phyloP scores from a whole-genome alignment of 2,797 vertebrate species.

The Amblyopsis hoosieri region DNA sequence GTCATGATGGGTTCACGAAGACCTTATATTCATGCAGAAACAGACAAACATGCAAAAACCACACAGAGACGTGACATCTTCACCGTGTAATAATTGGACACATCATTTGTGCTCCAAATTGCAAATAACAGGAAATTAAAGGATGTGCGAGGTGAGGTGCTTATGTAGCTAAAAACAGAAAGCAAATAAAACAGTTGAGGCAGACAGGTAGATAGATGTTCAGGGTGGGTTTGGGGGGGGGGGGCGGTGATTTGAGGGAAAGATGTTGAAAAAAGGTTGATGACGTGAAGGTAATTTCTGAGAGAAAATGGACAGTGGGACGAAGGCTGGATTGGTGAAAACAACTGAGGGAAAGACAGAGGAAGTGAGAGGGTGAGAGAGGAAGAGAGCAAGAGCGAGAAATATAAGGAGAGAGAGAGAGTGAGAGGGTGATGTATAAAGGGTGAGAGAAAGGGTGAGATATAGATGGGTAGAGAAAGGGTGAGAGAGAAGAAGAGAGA shows the following conservation, averaged over 20 bases:
- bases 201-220: too few species aligned
- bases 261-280: background rate
- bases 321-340: too few species aligned
- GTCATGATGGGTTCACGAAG: background rate
- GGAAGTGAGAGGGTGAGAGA: background rate
- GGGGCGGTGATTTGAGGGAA: background rate
- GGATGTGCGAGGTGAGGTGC: constrained; percentile 1
- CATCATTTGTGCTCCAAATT: background rate
- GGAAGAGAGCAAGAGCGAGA: background rate
- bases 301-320: too few species aligned
- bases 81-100: background rate
- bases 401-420: constrained; percentile 3
- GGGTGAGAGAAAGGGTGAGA: constrained; percentile 7
- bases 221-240: too few species aligned
- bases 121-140: background rate
- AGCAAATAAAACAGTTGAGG: background rate
- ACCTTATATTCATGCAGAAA: background rate
- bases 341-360: background rate
- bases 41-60: background rate
- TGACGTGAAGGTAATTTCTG: too few species aligned
- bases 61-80: too few species aligned
- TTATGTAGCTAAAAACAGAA: background rate
- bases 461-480: background rate
- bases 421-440: constrained; percentile 3
- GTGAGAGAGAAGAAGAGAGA: constrained; percentile 7